Conservation (phyloP, 2,888 invertebrate genomes). For the Cephus nigrinus region DNA sequence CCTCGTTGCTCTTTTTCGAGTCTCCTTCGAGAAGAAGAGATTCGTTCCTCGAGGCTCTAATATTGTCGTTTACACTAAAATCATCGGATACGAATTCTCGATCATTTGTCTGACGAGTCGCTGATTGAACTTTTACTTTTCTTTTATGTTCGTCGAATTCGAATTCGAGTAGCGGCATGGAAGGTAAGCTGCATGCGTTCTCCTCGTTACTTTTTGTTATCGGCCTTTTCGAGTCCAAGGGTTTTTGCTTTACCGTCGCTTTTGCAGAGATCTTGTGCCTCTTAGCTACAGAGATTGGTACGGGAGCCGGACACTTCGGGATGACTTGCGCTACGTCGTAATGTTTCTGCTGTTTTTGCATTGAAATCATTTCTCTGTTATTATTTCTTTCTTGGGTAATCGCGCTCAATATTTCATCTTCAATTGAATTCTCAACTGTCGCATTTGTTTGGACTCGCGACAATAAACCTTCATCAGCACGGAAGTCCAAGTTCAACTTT, state of each 20-base stretch:
- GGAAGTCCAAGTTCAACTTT: background rate
- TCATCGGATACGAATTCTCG: background rate
- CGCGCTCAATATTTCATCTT: background rate
- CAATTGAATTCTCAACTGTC: background rate
- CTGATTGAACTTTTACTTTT: background rate
- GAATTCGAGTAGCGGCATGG: conserved; percentile 12
- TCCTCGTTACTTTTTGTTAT: background rate
- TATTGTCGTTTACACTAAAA: background rate
- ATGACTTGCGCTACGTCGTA: background rate
- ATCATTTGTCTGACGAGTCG: background rate
- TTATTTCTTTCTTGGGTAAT: background rate
- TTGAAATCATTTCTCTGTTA: background rate
- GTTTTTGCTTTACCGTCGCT: background rate
- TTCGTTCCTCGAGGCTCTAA: background rate
- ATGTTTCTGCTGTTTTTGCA: background rate
- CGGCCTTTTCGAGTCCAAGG: background rate
- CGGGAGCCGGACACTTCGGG: conserved; percentile 9
- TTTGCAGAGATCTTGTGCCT: background rate
- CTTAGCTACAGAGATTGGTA: conserved; percentile 9
- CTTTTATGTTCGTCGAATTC: background rate
- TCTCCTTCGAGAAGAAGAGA: background rate
- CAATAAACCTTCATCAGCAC: background rate
- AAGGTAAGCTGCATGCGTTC: conserved; percentile 6
- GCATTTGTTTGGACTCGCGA: background rate
- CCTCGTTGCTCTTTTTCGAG: background rate